phyloP scores from a whole-genome alignment of 53 echinoderm and acorn worm genomes.

The Echinometra lucunter region DNA sequence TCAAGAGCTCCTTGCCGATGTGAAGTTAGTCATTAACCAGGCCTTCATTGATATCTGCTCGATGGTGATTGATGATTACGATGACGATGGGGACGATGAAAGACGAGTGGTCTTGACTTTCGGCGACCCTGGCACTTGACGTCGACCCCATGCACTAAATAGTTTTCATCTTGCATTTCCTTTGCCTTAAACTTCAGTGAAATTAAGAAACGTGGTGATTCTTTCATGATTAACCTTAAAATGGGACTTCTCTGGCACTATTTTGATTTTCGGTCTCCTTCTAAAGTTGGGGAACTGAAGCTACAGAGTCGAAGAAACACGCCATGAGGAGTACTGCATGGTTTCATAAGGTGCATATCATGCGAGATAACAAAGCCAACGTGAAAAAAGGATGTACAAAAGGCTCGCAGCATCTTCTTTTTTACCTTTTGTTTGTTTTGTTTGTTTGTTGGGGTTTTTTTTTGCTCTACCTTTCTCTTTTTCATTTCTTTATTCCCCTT shows the following conservation, averaged over 20 bases:
- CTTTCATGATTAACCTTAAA: background rate
- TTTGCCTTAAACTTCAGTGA: background rate
- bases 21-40: slow-evolving; percentile 34
- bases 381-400: background rate
- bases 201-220: no score
- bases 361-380: background rate
- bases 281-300: background rate
- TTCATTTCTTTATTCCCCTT: background rate
- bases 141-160: background rate
- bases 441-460: no score
- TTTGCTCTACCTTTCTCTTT: background rate
- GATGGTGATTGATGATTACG: slow-evolving; percentile 20
- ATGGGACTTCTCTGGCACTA: background rate
- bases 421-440: no score
- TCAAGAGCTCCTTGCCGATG: background rate
- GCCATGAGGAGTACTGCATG: no score
- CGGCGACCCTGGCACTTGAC: background rate
- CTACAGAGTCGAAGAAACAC: background rate
- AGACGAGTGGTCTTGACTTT: slow-evolving; percentile 36
- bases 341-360: no score
- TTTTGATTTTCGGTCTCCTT: background rate
- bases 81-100: background rate
- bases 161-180: background rate
- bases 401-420: background rate
- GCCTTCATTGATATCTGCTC: background rate